Percentiles rank a stretch among this genome's conserved stretches.
Evolutionary conservation across 2,797 vertebrate genomes (phyloP).

Genomic region (Danio aesculapii): DNA sequence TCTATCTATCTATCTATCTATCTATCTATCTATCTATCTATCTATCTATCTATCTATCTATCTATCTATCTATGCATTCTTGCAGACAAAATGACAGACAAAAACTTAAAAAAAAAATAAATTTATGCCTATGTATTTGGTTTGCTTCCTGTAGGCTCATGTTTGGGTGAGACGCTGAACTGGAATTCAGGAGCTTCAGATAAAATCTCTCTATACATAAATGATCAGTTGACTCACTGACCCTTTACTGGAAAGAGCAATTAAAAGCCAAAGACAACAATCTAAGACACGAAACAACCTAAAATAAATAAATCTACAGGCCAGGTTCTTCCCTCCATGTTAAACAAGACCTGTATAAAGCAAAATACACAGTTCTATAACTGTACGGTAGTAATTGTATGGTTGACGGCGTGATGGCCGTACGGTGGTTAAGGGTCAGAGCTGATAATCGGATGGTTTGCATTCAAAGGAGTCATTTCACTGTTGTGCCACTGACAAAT

Average conservation of each 20-base stretch:
- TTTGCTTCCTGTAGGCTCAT: constrained; percentile 60
- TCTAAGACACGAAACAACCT: constrained; percentile 71
- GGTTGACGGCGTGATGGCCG: background rate
- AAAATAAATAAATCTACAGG: constrained; percentile 18
- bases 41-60: too few species aligned
- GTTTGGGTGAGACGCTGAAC: constrained; percentile 66
- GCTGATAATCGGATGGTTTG: background rate
- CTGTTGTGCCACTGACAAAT: constrained; percentile 74
- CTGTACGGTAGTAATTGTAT: background rate
- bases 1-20: too few species aligned
- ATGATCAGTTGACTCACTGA: constrained; percentile 78
- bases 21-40: too few species aligned
- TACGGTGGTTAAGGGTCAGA: constrained; percentile 15
- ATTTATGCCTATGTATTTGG: too few species aligned
- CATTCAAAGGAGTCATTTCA: background rate
- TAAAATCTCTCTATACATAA: constrained; percentile 81
- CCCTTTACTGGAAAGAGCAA: constrained; percentile 79
- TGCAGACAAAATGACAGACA: too few species aligned
- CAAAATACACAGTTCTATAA: constrained; percentile 30
- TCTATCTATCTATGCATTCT: too few species aligned
- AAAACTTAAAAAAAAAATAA: too few species aligned
- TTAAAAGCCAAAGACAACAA: constrained; percentile 78
- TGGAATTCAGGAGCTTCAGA: constrained; percentile 71
- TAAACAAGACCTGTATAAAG: constrained; percentile 8
- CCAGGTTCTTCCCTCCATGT: constrained; percentile 23